These are phyloP conservation scores for Alviniconcha strummeri DNA, from an alignment of 2,888 invertebrate species.

Conservation along the genomic window DNA sequence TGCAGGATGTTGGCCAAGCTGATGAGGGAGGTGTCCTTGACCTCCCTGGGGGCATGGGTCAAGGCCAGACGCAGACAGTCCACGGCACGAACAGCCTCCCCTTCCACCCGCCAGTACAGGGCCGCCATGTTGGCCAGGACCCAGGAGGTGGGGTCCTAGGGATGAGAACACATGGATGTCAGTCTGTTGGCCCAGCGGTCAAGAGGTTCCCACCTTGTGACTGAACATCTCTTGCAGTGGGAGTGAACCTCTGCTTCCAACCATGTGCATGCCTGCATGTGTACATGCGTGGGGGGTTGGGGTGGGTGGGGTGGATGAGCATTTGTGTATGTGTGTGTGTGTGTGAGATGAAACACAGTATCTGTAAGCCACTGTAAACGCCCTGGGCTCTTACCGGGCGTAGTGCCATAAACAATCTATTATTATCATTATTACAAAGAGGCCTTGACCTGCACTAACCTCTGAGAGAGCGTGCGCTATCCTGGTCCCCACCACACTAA, in stretches of 20 bases:
- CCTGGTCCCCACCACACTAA: slow-evolving; percentile 76
- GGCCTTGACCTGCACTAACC: slow-evolving; percentile 60
- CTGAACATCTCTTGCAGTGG: no score
- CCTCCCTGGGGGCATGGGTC: slow-evolving; percentile 78
- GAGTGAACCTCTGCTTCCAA: no score
- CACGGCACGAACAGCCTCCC: slow-evolving; percentile 82
- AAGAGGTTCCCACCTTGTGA: no score
- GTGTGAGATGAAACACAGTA: no score
- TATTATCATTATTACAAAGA: no score
- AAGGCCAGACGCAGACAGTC: slow-evolving; percentile 85
- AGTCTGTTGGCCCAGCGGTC: no score
- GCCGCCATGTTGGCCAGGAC: slow-evolving; percentile 85
- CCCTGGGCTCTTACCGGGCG: no score
- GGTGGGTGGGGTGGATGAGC: neutral
- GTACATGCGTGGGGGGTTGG: neutral
- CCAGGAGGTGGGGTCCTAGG: slow-evolving; percentile 83
- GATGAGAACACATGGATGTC: neutral
- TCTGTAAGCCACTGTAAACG: no score
- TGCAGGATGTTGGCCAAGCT: slow-evolving; percentile 84
- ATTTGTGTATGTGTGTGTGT: no score
- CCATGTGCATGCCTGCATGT: no score
- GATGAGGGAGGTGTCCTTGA: slow-evolving; percentile 80
- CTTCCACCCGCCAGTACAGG: slow-evolving; percentile 85
- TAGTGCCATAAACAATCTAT: no score
- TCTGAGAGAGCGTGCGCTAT: slow-evolving; percentile 75